Evolutionary conservation across 2,888 invertebrate genomes (phyloP), one percentile per base, ranked within the genome.

Genomic region (Atrina japonica): DNA sequence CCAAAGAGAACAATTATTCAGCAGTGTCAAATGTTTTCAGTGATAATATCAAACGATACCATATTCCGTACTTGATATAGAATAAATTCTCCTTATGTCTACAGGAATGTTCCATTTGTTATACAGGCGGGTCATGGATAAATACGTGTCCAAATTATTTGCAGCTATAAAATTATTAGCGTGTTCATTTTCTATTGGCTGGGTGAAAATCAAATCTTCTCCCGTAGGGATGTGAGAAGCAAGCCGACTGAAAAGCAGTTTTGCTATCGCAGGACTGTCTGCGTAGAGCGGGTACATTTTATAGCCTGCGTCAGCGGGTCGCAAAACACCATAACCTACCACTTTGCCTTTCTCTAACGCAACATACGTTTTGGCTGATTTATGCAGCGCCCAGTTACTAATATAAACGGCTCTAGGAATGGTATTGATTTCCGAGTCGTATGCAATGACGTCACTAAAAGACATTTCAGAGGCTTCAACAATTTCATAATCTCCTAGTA

Each of bases 51-150:
- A 82, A 3, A 80, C 78, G 25, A 83, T 81, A 16, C 73, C 81
- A 64, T 79, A 81, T 52, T 83, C 81, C 0, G 83, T 81, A 9
- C 78, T 76, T 1, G 80, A 78, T 11, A 78, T 75, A 6, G 81
- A 81, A 50, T 79, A 83, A 1, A 83, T 76, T 11, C 83, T 60
- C 5, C 60, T 65, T 5, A 75, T 70, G 49, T 83, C 83, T 0
- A 77, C 80, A 0, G 66, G 66, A 64, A 83, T 73, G 52, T 80
- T 73, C 77, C 77, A 76, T 61, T 83, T 81, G 53, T 83, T 83
- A 56, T 83, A 83, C 3, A 83, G 64, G 25, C 83, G 67, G 0
- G 83, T 80, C 83, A 81, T 83, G 1, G 83, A 81, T 9, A 83
- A 65, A 64, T 83, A 81, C 0, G 77, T 77, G 0, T 50, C 67